Evolutionary conservation across 2,888 invertebrate genomes (phyloP), one percentile per base, ranked within the genome.

Genomic region (Agrochola lota): DNA sequence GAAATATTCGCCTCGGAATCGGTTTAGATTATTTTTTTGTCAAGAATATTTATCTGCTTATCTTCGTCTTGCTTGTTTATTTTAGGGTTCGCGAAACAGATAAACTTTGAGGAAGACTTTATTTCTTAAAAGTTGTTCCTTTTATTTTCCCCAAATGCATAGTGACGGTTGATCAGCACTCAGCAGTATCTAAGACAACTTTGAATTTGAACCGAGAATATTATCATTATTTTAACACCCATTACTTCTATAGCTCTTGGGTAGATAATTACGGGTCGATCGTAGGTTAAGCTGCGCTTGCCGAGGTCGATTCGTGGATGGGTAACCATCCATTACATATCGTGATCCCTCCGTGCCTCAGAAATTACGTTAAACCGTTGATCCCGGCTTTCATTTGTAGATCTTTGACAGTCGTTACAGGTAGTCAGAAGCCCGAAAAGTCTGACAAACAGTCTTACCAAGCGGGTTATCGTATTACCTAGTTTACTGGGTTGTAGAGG

Each of bases 1-100:
- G 86, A 91, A 93, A 91, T 92, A 88, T 89, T 91, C 89, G 86
- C 87, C 88, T 88, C 87, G 78, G 86, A 90, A 90, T 87, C 76
- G 86, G 85, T 77, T 84, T 85, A 77, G 57, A 77, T 83, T 81
- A 78, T 81, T 85, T 81, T 85, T 66, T 83, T 87, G 73, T 76
- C 35, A 79, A 77, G 73, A 78, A 59, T 49, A 78, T 77, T 78
- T 77, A 30, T 40, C n/a, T 59, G 9, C 17, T 82, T 46, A 52
- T 30, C 46, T 64, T 69, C 6, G 17, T 40, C 12, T 68, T 43
- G 0, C 3, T 30, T 55, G 20, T 43, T 67, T 52, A 6, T 67
- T 57, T 57, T 12, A 20, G n/a, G n/a, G 26, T 63, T 35, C 46
- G 4, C 8, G 0, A 60, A 49, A 30, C 2, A 30, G 7, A 0